Evolutionary conservation across 2,797 vertebrate genomes (phyloP).

Genomic region (Triplophysa bombifrons): DNA sequence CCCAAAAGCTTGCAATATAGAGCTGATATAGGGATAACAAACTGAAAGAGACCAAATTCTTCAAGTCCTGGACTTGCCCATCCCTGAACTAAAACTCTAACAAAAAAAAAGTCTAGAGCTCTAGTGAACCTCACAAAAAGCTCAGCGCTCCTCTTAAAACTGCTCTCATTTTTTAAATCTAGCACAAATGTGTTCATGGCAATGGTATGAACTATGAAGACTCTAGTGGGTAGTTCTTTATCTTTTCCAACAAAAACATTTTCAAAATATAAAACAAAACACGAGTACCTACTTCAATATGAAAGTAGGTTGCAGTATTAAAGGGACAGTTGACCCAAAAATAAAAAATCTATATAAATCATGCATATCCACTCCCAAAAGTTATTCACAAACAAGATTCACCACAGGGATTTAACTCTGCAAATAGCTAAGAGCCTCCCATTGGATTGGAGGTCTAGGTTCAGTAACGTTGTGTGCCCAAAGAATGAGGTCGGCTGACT

Average conservation of each 20-base stretch:
- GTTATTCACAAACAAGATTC: neutral
- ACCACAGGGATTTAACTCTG: no score
- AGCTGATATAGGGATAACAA: neutral
- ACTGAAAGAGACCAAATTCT: neutral
- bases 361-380: constrained; percentile 14
- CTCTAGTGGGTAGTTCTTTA: constrained; percentile 34
- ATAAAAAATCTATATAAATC: no score
- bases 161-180: constrained; percentile 28
- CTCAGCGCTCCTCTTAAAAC: constrained; percentile 15
- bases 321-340: no score
- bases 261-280: constrained; percentile 38
- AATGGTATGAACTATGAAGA: constrained; percentile 51
- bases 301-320: constrained; percentile 21
- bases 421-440: no score
- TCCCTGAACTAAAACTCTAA: neutral
- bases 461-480: no score
- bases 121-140: constrained; percentile 3
- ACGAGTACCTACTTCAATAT: no score
- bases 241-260: constrained; percentile 50
- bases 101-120: neutral
- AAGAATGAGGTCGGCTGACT: no score
- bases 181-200: constrained; percentile 42
- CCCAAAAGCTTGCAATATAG: neutral
- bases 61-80: neutral
- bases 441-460: no score